phyloP scores from a whole-genome alignment of 2,113 vertebrate genomes.

The Gnathonemus longibarbis region DNA sequence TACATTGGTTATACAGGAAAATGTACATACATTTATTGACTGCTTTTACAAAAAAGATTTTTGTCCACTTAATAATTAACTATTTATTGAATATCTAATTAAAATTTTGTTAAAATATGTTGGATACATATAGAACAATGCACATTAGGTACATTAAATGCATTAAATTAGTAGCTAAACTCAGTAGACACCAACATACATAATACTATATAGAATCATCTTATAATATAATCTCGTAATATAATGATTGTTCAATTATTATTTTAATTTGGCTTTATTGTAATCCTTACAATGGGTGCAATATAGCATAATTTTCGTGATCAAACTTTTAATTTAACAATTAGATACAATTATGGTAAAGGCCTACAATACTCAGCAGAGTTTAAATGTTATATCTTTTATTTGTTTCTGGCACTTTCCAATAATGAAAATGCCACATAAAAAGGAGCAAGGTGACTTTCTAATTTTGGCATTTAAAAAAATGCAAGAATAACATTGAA shows the following conservation, averaged over 20 bases:
- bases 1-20: background rate
- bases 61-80: background rate
- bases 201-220: background rate
- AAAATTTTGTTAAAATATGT: background rate
- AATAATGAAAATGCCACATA: background rate
- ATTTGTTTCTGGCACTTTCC: background rate
- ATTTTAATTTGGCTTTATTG: background rate
- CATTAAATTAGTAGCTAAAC: background rate
- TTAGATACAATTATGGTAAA: background rate
- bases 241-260: background rate
- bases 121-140: background rate
- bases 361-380: background rate
- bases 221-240: background rate
- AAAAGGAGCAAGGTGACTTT: background rate
- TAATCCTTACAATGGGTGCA: background rate
- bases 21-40: background rate
- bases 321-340: background rate
- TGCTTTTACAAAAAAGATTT: background rate
- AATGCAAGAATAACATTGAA: background rate
- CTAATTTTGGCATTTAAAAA: background rate
- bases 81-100: background rate
- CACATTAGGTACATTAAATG: background rate
- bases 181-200: background rate
- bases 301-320: background rate
- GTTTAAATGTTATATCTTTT: background rate